phyloP scores from a whole-genome alignment of 2,113 vertebrate genomes.

The Lepus timidus region DNA sequence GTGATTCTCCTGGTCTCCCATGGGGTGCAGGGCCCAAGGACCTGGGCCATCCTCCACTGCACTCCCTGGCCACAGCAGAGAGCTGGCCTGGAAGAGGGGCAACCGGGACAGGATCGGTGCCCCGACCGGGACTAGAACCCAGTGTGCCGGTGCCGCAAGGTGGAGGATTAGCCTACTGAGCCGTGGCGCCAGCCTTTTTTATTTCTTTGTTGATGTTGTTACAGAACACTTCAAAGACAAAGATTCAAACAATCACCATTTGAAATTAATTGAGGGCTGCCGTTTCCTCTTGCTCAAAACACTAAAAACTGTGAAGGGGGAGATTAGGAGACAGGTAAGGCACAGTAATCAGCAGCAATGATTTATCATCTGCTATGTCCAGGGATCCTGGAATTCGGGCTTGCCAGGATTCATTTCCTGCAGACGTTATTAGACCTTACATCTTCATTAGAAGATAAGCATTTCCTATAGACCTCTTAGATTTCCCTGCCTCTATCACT shows the following conservation, averaged over 20 bases:
- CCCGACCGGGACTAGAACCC: too few relatives aligned
- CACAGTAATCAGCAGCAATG: background rate
- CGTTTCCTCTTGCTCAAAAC: background rate
- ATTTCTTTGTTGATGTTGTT: too few relatives aligned
- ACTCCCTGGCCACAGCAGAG: too few relatives aligned
- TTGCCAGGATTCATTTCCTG: background rate
- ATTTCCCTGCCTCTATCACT: background rate
- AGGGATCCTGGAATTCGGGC: fast-evolving
- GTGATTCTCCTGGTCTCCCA: too few relatives aligned
- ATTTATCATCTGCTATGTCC: background rate
- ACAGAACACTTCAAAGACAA: background rate
- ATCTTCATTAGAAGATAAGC: background rate
- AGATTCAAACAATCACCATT: background rate
- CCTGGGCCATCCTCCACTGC: too few relatives aligned
- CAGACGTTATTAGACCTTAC: background rate
- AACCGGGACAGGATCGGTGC: too few relatives aligned
- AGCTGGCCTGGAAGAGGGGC: too few relatives aligned
- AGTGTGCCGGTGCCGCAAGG: too few relatives aligned
- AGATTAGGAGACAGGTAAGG: background rate
- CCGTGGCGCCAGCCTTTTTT: too few relatives aligned
- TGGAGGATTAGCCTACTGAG: too few relatives aligned
- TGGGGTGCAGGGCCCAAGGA: too few relatives aligned
- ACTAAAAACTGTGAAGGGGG: background rate
- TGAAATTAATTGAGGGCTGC: background rate
- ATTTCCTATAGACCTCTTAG: background rate